These are phyloP conservation scores for Listronotus oregonensis DNA, from an alignment of 1,140 invertebrate species.

Conservation along the genomic window DNA sequence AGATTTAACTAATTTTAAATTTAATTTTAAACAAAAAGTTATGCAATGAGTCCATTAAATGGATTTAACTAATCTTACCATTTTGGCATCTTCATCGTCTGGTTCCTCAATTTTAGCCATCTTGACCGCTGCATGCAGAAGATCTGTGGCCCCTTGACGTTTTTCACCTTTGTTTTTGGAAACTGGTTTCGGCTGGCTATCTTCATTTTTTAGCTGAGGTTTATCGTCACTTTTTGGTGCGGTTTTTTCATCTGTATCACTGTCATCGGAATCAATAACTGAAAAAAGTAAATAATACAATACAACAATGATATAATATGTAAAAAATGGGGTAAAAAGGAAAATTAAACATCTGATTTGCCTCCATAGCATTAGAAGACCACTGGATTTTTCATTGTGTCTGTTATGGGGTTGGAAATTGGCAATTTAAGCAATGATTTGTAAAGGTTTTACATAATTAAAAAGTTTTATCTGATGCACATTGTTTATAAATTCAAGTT, in stretches of 20 bases:
- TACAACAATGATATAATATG: too few relatives aligned
- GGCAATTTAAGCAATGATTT: too few relatives aligned
- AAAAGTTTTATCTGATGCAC: too few relatives aligned
- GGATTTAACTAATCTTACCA: constrained; percentile 1
- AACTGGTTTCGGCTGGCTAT: constrained; percentile 36
- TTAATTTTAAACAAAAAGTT: too few relatives aligned
- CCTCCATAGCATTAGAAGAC: too few relatives aligned
- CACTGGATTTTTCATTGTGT: too few relatives aligned
- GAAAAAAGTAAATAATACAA: constrained; percentile 1
- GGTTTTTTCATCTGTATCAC: not conserved
- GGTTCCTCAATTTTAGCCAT: constrained; percentile 44
- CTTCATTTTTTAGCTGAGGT: constrained; percentile 1
- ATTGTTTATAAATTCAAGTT: too few relatives aligned
- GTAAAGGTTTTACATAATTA: too few relatives aligned
- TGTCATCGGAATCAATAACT: constrained; percentile 15
- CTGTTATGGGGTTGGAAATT: too few relatives aligned
- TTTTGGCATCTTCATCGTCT: constrained; percentile 23
- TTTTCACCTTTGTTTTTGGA: constrained; percentile 19
- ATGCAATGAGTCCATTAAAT: not conserved
- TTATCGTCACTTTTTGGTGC: constrained; percentile 12
- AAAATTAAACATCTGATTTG: too few relatives aligned
- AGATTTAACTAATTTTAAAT: too few relatives aligned
- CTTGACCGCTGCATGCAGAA: constrained; percentile 26
- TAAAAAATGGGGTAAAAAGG: too few relatives aligned
- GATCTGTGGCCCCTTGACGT: constrained; percentile 6